A percentile compares a stretch with the other conserved stretches of the same genome.
phyloP scores from a whole-genome alignment of 2,888 invertebrate species.

The Bhutanitis thaidina region DNA sequence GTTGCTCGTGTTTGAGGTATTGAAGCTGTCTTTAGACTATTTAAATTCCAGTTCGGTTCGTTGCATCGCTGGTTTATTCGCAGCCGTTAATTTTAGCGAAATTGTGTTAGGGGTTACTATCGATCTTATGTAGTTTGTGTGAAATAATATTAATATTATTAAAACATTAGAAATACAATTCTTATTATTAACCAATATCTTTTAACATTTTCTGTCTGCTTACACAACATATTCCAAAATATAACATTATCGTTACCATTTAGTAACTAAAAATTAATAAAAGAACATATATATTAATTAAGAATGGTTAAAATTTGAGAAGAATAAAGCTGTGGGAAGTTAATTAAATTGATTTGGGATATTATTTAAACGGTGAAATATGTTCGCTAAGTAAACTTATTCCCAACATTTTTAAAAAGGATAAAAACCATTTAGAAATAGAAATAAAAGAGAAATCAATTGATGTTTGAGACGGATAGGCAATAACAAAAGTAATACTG shows the following conservation, averaged over 20 bases:
- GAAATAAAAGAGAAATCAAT: neutral
- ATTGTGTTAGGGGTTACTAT: constrained; percentile 59
- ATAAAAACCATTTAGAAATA: neutral
- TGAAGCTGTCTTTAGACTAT: constrained; percentile 74
- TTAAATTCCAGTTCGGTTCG: constrained; percentile 79
- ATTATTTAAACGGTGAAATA: neutral
- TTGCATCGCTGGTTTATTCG: constrained; percentile 78
- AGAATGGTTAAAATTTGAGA: too few species aligned
- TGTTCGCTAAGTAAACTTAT: neutral
- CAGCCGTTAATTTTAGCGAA: constrained; percentile 75
- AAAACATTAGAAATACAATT: too few species aligned
- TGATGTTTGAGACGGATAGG: constrained; percentile 12
- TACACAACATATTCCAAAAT: too few species aligned
- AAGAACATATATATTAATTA: too few species aligned
- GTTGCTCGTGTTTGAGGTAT: constrained; percentile 47
- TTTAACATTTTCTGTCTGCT: too few species aligned
- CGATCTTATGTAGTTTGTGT: constrained; percentile 42
- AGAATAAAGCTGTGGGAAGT: too few species aligned
- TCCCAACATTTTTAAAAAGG: neutral
- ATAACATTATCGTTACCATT: too few species aligned
- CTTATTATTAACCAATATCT: too few species aligned
- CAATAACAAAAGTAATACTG: constrained; percentile 5
- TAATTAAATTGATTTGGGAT: too few species aligned
- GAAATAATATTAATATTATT: too few species aligned
- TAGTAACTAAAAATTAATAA: too few species aligned